These are phyloP conservation scores for Cyanoderma ruficeps DNA, from an alignment of 2,113 vertebrate species.

Conservation along the genomic window DNA sequence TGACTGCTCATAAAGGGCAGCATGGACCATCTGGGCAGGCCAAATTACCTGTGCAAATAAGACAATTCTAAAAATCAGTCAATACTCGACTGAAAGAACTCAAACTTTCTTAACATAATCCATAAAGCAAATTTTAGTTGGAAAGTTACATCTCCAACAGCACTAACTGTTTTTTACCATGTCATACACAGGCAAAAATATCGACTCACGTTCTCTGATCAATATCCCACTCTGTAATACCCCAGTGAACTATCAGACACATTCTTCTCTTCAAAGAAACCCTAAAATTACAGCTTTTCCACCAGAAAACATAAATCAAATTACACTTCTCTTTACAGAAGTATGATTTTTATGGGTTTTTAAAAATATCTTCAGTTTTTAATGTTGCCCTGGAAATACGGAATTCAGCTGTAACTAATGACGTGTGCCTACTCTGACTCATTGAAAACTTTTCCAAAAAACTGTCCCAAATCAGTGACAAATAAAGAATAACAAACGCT, in stretches of 20 bases:
- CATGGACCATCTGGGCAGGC: background rate
- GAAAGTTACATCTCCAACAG: background rate
- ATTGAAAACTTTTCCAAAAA: background rate
- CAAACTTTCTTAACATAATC: background rate
- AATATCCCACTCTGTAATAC: background rate
- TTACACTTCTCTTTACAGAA: background rate
- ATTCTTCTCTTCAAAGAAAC: background rate
- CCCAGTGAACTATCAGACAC: background rate
- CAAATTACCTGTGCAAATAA: background rate
- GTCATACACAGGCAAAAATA: background rate
- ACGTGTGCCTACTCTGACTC: background rate
- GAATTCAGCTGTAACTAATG: background rate
- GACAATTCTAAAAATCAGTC: background rate
- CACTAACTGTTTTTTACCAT: background rate
- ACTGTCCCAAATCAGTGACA: background rate
- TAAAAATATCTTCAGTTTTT: background rate
- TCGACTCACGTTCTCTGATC: rapidly evolving
- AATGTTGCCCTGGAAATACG: background rate
- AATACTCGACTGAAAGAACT: background rate
- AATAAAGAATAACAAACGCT: background rate
- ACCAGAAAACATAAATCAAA: background rate
- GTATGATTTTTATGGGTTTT: background rate
- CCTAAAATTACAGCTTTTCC: background rate
- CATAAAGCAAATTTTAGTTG: background rate
- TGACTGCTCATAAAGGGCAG: background rate